Evolutionary conservation across 2,888 invertebrate genomes (phyloP), one percentile per base, ranked within the genome.

Genomic region (Lepidocyrtinus sp.): DNA sequence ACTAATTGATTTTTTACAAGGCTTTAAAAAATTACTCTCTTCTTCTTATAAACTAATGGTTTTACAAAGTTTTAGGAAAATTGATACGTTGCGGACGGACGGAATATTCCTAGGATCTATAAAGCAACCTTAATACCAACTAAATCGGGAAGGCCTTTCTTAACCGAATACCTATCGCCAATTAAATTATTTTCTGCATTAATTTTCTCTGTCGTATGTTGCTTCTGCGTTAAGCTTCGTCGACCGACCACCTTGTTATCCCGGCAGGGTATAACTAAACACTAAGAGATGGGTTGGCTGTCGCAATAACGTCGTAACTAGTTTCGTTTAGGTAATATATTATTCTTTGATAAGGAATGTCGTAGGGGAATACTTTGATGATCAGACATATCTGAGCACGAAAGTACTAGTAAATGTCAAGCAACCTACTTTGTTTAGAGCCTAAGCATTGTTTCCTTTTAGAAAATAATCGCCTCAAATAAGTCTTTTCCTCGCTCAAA

Each of bases 271-370:
- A n/a, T n/a, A n/a, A n/a, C 36, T 36, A 36, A 36, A 74, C 24
- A 62, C 25, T 24, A 61, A 22, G n/a, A 62, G 17, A 36, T 61
- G 12, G 27, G 64, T 65, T 63, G 36, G 55, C 71, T 76, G 76
- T 76, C 76, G 71, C 76, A 76, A 76, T 76, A 76, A 76, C 64
- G 76, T 76, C 76, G 64, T 69, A 76, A 76, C 71, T 25, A 71
- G 76, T 76, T 76, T 76, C 25, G 50, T 36, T 63, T 50, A 36
- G 63, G 76, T 76, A 70, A 76, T 71, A 71, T 65, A 76, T 76
- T 62, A 21, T 26, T 68, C 46, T 50, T 45, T 76, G 76, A 71
- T 76, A 76, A 76, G 76, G 26, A 25, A n/a, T n/a, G 26, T 61
- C 12, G 21, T 46, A 73, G 46, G 27, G n/a, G 55, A 5, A 5